Evolutionary conservation across 2,888 invertebrate species (phyloP).

Genomic region (Lithophane semibrunnea): DNA sequence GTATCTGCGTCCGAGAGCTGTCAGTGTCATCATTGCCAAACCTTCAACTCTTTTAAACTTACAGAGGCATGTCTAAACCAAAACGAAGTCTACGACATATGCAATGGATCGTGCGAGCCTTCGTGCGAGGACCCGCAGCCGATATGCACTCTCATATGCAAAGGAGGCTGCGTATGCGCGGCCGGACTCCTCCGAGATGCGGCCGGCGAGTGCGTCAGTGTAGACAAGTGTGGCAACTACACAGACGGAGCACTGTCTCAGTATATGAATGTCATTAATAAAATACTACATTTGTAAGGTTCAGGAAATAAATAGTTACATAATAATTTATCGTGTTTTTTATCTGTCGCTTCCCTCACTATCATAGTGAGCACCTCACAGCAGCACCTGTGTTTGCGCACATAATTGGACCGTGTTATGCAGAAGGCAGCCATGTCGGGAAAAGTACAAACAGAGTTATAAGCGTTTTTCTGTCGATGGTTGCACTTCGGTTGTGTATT

Average conservation of each 20-base stretch:
- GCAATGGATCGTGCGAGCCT: conserved; percentile 82
- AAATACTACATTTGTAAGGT: conserved; percentile 75
- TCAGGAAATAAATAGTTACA: background rate
- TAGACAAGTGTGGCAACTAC: conserved; percentile 80
- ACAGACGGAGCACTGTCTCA: conserved; percentile 76
- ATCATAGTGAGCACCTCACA: background rate
- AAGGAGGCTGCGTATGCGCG: conserved; percentile 83
- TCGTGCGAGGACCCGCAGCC: conserved; percentile 83
- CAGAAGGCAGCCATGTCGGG: no score
- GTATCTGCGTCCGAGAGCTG: background rate
- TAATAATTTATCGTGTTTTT: background rate
- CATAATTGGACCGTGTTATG: no score
- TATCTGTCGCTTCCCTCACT: background rate
- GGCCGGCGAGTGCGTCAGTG: conserved; percentile 79
- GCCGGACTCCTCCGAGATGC: conserved; percentile 78
- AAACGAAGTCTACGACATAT: conserved; percentile 83
- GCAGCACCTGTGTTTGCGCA: background rate
- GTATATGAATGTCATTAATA: conserved; percentile 82
- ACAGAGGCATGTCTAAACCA: conserved; percentile 82
- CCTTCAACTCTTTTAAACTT: conserved; percentile 33
- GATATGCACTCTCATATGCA: conserved; percentile 81
- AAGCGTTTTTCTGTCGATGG: no score
- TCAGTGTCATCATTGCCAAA: background rate
- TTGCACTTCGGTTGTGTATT: no score
- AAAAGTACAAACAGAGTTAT: no score